Conservation (phyloP, 2,113 vertebrate species). For the Pionites leucogaster region DNA sequence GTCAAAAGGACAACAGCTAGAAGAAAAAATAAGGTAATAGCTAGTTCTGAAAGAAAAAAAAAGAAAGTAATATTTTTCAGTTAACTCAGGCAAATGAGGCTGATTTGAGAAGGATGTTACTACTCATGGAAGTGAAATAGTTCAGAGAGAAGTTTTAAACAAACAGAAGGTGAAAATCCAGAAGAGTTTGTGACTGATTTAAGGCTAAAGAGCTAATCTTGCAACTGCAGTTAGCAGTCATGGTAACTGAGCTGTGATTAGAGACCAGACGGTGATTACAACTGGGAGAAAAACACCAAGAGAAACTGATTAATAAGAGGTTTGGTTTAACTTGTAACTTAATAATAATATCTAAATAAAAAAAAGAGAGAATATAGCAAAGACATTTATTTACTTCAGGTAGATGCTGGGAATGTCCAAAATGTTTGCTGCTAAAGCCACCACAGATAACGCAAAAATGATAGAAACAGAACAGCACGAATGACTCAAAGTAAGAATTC, state of each 20-base stretch:
- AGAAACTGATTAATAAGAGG: neutral
- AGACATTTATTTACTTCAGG: neutral
- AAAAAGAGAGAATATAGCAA: neutral
- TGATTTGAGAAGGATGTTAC: slow-evolving; percentile 6
- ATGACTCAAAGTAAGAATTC: neutral
- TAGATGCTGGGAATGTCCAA: neutral
- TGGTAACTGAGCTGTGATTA: neutral
- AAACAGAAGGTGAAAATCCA: slow-evolving; percentile 26
- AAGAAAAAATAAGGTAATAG: neutral
- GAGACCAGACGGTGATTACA: slow-evolving; percentile 35
- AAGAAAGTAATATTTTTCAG: neutral
- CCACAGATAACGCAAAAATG: neutral
- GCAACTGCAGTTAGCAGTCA: slow-evolving; percentile 29
- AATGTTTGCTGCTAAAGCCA: neutral
- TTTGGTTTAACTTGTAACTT: neutral
- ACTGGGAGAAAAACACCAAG: neutral
- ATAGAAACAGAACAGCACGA: neutral
- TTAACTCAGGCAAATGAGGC: slow-evolving; percentile 16
- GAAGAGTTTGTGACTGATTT: slow-evolving; percentile 10
- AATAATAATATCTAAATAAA: neutral
- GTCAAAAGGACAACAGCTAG: neutral
- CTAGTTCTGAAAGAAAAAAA: neutral
- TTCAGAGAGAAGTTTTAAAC: slow-evolving; percentile 33
- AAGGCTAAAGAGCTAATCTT: slow-evolving; percentile 37
- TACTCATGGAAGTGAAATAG: slow-evolving; percentile 12